Conservation (phyloP, 2,113 vertebrate genomes). For the Lagopus muta region DNA sequence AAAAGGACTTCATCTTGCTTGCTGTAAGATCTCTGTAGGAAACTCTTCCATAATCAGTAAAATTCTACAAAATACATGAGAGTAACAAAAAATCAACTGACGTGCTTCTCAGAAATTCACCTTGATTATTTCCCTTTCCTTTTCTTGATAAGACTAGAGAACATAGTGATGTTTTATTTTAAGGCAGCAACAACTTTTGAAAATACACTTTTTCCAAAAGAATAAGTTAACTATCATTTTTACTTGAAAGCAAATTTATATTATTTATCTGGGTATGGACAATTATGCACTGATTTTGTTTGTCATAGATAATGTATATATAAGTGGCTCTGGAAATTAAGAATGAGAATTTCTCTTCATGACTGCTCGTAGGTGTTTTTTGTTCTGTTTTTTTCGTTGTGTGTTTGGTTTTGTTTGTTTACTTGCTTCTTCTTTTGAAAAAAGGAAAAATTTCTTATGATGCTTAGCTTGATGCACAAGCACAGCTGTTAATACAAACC, state of each 20-base stretch:
- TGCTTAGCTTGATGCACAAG: background rate
- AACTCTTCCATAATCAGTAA: background rate
- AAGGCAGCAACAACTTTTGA: background rate
- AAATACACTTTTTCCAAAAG: background rate
- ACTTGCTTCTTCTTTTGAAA: background rate
- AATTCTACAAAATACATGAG: background rate
- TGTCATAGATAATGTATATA: background rate
- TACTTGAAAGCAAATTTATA: background rate
- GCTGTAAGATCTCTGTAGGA: background rate
- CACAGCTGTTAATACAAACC: background rate
- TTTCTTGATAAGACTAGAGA: background rate
- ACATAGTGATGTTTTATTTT: background rate
- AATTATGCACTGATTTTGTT: background rate
- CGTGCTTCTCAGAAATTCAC: background rate
- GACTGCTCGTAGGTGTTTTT: accelerated
- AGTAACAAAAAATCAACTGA: background rate
- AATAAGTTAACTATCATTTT: background rate
- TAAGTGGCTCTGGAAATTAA: background rate
- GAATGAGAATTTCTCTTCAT: background rate
- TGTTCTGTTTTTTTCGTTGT: background rate
- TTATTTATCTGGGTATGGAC: background rate
- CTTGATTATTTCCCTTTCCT: background rate
- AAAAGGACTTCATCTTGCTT: background rate
- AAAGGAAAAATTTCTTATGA: background rate
- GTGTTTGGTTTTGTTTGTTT: background rate